phyloP scores from a whole-genome alignment of 64 coral and sea anemone species.

The Dendrophyllia cribrosa region DNA sequence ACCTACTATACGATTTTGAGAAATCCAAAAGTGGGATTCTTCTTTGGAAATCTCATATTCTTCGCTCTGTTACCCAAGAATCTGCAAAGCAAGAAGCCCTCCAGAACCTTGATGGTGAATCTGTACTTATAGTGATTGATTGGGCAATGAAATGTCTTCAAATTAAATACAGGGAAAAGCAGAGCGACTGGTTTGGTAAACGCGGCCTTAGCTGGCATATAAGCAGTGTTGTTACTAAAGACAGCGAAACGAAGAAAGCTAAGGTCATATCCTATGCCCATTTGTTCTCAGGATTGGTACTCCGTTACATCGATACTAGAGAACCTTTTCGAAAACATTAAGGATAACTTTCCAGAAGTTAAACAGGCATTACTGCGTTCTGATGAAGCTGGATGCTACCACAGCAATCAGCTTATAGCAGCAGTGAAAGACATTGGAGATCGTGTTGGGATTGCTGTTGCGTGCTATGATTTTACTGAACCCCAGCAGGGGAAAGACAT shows the following conservation, averaged over 20 bases:
- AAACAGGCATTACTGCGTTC: constrained; percentile 13
- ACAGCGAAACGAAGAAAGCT: background rate
- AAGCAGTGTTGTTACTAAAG: constrained; percentile 28
- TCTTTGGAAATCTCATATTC: constrained; percentile 22
- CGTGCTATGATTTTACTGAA: constrained; percentile 33
- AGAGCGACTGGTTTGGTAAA: constrained; percentile 47
- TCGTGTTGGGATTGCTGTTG: constrained; percentile 8
- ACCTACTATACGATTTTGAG: constrained; percentile 34
- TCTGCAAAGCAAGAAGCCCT: constrained; percentile 20
- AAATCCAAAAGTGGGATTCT: background rate
- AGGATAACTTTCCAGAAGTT: background rate
- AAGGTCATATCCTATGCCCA: constrained; percentile 43
- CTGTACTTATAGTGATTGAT: constrained; percentile 26
- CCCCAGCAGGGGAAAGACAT: constrained; percentile 44
- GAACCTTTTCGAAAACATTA: background rate
- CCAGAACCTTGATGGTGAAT: background rate
- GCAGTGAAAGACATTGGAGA: constrained; percentile 13
- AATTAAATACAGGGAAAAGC: constrained; percentile 41
- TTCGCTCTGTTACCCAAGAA: constrained; percentile 28
- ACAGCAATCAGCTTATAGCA: constrained; percentile 36
- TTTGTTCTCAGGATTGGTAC: constrained; percentile 36
- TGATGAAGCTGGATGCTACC: constrained; percentile 52
- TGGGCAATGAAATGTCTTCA: constrained; percentile 56
- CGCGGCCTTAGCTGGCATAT: constrained; percentile 54
- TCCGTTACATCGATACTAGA: constrained; percentile 35